Percentiles rank a stretch among this genome's conserved stretches.
Evolutionary conservation across 1,140 invertebrate species (phyloP).

Genomic region (Mycetomoellerius zeteki): DNA sequence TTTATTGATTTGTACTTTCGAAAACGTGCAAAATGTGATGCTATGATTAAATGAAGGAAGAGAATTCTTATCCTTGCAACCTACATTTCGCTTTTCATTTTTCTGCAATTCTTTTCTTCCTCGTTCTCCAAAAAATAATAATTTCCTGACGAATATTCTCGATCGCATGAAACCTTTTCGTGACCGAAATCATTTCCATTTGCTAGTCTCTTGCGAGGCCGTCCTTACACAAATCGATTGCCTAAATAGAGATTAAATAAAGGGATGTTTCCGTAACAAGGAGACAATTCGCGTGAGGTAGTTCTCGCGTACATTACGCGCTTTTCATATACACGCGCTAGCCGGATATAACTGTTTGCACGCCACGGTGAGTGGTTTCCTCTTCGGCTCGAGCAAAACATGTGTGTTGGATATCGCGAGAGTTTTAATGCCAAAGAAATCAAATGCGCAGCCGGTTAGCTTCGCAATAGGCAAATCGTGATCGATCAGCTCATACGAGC

Average conservation of each 20-base stretch:
- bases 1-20: not conserved
- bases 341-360: constrained; percentile 43
- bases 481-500: constrained; percentile 8
- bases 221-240: constrained; percentile 79
- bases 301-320: not conserved
- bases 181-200: constrained; percentile 54
- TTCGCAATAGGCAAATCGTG: not conserved
- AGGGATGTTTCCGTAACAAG: constrained; percentile 68
- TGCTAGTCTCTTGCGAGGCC: not conserved
- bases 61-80: not conserved
- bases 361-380: constrained; percentile 31
- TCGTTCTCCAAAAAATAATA: not conserved
- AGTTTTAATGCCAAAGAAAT: constrained; percentile 41
- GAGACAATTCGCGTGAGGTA: constrained; percentile 46
- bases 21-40: not conserved
- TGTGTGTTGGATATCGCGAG: not conserved
- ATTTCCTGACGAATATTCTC: constrained; percentile 3
- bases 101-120: not conserved
- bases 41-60: not conserved
- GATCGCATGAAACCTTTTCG: constrained; percentile 26
- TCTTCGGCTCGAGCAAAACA: not conserved
- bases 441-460: not conserved
- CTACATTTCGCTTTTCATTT: not conserved
- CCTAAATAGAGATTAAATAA: constrained; percentile 83
- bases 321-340: constrained; percentile 21